A percentile compares a stretch with the other conserved stretches of the same genome.
These are phyloP conservation scores for Eufriesea mexicana DNA, from an alignment of 1,140 invertebrate species.

Conservation along the genomic window DNA sequence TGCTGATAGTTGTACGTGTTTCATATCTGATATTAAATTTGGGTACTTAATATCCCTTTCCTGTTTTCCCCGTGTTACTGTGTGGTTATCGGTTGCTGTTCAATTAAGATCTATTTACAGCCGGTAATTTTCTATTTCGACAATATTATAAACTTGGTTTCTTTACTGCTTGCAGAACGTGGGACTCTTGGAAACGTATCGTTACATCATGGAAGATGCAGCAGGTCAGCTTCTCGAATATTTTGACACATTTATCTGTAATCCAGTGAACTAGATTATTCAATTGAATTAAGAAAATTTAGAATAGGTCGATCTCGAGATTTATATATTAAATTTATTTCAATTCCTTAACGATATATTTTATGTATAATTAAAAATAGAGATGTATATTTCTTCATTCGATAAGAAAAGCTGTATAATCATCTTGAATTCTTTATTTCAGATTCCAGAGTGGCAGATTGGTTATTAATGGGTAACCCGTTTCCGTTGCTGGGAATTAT, in stretches of 20 bases:
- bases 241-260: not conserved
- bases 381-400: no score
- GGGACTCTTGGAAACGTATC: conserved; percentile 71
- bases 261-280: no score
- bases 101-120: not conserved
- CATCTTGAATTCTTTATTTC: not conserved
- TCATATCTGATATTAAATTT: no score
- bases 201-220: conserved; percentile 73
- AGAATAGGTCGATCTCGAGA: no score
- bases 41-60: no score
- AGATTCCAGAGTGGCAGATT: conserved; percentile 92
- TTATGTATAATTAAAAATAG: no score
- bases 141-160: not conserved
- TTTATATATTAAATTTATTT: no score
- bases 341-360: no score
- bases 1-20: no score
- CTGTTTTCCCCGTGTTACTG: no score
- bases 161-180: conserved; percentile 60
- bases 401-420: not conserved
- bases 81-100: no score
- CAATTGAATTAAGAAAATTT: no score
- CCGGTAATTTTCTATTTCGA: not conserved
- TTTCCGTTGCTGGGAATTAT: conserved; percentile 83
- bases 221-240: conserved; percentile 67
- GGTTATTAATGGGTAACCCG: conserved; percentile 87